phyloP scores from a whole-genome alignment of 2,888 invertebrate species.

The Acholoe squamosa region DNA sequence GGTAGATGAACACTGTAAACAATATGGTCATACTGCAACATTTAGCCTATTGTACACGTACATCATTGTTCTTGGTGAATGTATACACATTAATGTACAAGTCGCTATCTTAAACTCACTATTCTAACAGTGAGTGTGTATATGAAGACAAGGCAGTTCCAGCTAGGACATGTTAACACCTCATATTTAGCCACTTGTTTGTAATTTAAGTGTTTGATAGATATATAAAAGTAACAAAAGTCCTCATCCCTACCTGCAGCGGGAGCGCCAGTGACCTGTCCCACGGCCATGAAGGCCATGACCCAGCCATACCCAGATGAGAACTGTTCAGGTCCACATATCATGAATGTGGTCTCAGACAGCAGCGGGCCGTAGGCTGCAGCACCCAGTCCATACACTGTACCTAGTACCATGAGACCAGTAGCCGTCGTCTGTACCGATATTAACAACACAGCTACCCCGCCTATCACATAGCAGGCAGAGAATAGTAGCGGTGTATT shows the following conservation, averaged over 20 bases:
- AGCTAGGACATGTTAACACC: not conserved
- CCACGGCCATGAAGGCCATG: conserved; percentile 32
- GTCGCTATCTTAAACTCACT: not conserved
- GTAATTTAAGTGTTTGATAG: not conserved
- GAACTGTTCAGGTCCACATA: not conserved
- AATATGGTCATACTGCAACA: too few species aligned
- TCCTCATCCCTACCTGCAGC: conserved; percentile 39
- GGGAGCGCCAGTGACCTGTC: conserved; percentile 22
- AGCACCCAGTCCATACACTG: conserved; percentile 1
- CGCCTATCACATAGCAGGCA: not conserved
- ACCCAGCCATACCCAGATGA: conserved; percentile 34
- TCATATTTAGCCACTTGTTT: not conserved
- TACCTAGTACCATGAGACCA: not conserved
- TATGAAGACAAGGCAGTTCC: not conserved
- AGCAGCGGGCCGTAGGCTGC: conserved; percentile 39
- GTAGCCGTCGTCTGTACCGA: not conserved
- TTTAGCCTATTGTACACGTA: too few species aligned
- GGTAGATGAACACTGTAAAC: not conserved
- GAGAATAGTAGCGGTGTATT: not conserved
- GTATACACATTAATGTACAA: not conserved
- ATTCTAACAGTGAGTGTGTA: not conserved
- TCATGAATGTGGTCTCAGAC: conserved; percentile 36
- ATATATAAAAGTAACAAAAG: not conserved
- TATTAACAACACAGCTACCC: not conserved
- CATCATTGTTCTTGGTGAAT: too few species aligned